Percentiles rank a stretch among this genome's conserved stretches.
Conservation (phyloP, 2,797 vertebrate species). For the Sebastes paucispinis region DNA sequence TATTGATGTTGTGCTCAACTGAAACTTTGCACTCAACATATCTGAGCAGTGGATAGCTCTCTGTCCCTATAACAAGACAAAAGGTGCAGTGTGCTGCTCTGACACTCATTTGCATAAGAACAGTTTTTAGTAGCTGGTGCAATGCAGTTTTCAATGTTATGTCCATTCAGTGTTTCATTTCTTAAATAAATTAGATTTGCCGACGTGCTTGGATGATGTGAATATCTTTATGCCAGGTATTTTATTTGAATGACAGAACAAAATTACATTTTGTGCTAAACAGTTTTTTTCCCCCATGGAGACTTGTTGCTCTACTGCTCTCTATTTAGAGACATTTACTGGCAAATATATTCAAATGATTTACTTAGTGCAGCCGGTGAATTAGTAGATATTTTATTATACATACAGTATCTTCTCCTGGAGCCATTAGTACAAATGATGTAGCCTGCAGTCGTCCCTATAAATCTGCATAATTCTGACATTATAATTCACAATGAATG, state of each 20-base stretch:
- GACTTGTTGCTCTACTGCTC: constrained; percentile 32
- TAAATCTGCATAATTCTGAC: constrained; percentile 39
- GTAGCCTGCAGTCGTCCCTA: constrained; percentile 27
- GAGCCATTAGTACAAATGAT: constrained; percentile 23
- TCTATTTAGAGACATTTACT: constrained; percentile 47
- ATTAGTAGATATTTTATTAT: constrained; percentile 51
- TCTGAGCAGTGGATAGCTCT: background rate
- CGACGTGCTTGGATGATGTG: constrained; percentile 27
- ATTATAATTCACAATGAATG: background rate
- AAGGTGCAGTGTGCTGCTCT: constrained; percentile 8
- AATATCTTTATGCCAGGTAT: constrained; percentile 15
- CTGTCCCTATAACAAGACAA: background rate
- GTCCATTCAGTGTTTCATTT: constrained; percentile 53
- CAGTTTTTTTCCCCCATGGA: constrained; percentile 1
- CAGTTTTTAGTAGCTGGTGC: constrained; percentile 44
- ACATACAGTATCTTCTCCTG: constrained; percentile 20
- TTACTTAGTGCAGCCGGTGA: constrained; percentile 43
- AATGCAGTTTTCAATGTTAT: constrained; percentile 55
- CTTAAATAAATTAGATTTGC: constrained; percentile 59
- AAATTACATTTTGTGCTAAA: constrained; percentile 41
- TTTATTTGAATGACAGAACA: constrained; percentile 51
- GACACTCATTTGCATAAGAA: constrained; percentile 55
- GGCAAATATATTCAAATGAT: constrained; percentile 50
- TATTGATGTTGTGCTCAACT: background rate
- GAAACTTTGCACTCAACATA: background rate